These are phyloP conservation scores for Hydrozoanthus tunicans DNA, from an alignment of 64 coral and sea anemone genomes.

Conservation along the genomic window DNA sequence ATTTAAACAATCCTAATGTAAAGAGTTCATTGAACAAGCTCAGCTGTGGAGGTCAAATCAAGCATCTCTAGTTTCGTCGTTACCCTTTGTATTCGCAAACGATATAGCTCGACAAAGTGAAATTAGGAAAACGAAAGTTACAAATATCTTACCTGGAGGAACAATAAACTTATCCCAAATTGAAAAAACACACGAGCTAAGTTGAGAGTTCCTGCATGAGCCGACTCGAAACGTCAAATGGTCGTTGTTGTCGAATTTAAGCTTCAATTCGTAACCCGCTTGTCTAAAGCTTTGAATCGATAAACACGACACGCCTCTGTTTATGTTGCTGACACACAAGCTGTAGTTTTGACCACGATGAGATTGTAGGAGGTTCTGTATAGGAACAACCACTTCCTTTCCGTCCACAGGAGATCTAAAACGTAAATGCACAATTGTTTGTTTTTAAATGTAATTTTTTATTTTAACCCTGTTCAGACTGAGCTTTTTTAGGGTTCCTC, in stretches of 20 bases:
- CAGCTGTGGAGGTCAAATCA: no score
- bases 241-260: constrained; percentile 3
- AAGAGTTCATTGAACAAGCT: no score
- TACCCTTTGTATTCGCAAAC: no score
- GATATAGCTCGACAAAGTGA: not conserved
- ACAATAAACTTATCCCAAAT: not conserved
- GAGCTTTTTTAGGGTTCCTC: no score
- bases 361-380: not conserved
- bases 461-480: no score
- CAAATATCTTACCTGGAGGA: constrained; percentile 12
- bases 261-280: not conserved
- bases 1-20: no score
- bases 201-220: not conserved
- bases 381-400: not conserved
- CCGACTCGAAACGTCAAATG: not conserved
- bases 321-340: constrained; percentile 14
- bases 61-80: no score
- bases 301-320: constrained; percentile 12
- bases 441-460: no score
- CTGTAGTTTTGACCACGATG: not conserved
- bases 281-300: not conserved
- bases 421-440: not conserved
- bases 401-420: not conserved
- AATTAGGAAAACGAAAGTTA: not conserved
- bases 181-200: not conserved